Evolutionary conservation across 2,888 invertebrate genomes (phyloP).

Genomic region (Pardosa pseudoannulata): DNA sequence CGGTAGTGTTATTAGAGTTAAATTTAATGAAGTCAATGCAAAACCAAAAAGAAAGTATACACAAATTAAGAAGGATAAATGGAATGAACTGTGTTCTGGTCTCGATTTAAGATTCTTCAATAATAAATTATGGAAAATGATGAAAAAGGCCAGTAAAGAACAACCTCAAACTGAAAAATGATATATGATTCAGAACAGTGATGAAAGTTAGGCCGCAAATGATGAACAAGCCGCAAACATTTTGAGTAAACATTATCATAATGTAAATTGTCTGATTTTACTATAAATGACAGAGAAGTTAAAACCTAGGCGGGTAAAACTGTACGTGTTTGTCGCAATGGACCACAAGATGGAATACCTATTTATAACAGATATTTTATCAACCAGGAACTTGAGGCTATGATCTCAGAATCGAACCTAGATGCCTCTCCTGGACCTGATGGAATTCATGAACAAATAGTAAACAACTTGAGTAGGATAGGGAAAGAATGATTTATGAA

Average conservation of each 20-base stretch:
- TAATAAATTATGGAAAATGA: constrained; percentile 11
- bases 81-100: constrained; percentile 1
- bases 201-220: no score
- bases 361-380: not conserved
- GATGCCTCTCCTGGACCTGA: no score
- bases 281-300: not conserved
- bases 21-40: not conserved
- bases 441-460: no score
- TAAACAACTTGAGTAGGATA: not conserved
- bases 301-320: not conserved
- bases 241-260: not conserved
- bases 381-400: no score
- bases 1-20: not conserved
- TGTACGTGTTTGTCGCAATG: not conserved
- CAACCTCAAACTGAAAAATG: constrained; percentile 16
- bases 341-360: not conserved
- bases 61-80: constrained; percentile 2
- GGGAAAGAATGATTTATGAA: not conserved
- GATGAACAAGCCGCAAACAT: no score
- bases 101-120: constrained; percentile 14
- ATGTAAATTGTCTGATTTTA: not conserved
- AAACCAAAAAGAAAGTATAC: not conserved
- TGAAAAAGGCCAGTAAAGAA: constrained; percentile 20
- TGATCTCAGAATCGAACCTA: no score
- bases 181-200: constrained; percentile 13